Conservation (phyloP, 2,888 invertebrate species). For the Carcina quercana region DNA sequence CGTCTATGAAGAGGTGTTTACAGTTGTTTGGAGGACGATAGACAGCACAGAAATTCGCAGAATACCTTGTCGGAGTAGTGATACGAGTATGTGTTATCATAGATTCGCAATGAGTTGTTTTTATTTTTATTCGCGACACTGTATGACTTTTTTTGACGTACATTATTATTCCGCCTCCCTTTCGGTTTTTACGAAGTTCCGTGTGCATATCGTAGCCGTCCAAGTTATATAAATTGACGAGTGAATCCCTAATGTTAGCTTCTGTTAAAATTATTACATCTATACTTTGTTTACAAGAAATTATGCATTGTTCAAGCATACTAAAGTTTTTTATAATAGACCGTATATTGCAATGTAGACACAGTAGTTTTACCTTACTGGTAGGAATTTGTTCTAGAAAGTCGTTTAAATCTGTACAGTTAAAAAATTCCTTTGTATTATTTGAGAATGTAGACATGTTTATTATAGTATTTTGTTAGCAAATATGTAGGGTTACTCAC, state of each 20-base stretch:
- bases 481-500: not conserved
- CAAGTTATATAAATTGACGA: constrained; percentile 7
- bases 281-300: not conserved
- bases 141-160: constrained; percentile 8
- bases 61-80: constrained; percentile 8
- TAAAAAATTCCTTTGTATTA: not conserved
- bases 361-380: not conserved
- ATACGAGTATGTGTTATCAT: constrained; percentile 6
- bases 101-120: constrained; percentile 12
- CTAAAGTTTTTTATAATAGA: constrained; percentile 3
- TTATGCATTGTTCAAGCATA: constrained; percentile 1
- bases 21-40: constrained; percentile 12
- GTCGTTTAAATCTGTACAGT: not conserved
- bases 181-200: constrained; percentile 8
- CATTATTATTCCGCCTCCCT: constrained; percentile 9
- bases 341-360: constrained; percentile 4
- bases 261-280: constrained; percentile 9
- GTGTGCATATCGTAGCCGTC: constrained; percentile 9
- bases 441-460: not conserved
- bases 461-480: not conserved
- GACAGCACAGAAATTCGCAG: constrained; percentile 8
- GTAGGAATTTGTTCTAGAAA: not conserved
- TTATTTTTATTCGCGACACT: constrained; percentile 1
- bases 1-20: constrained; percentile 11
- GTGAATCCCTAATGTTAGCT: constrained; percentile 5